Base-by-base conservation (phyloP, 1,140 invertebrate genomes). In the Drosophila tani region DNA sequence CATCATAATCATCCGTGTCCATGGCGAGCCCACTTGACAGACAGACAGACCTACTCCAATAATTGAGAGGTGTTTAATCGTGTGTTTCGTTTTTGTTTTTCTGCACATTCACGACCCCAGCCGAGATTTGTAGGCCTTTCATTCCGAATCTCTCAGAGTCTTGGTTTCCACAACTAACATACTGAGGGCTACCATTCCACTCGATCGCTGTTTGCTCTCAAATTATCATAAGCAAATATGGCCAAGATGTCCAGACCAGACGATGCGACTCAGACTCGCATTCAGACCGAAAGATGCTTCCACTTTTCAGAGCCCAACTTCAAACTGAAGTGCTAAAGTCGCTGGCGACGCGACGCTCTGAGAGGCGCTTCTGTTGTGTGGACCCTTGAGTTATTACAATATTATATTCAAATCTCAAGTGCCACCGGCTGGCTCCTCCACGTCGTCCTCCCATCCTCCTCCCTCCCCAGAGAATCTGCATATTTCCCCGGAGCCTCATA, bases 21-120 rank as follows among this genome's bases (percentile, higher is more conserved):
- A 59, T 75, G 57, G 55, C 56, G 67, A 56, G 75, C 64, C 85
- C 85, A 71, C 85, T 90, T 82, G 70, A 87, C 67, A 64, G 45
- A 29, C 53, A 32, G 56, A 49, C 57, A 66, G 56, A 79, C 68
- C 82, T 81, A 86, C 69, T 73, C 53, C 67, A 73, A 74, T 91
- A 91, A 91, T 91, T 91, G 82, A 91, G 90, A 91, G 90, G 90
- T 91, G 90, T 91, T 91, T 90, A 91, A 91, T 91, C 90, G 90
- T 82, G 85, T 91, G 91, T 91, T 91, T 79, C 82, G 47, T 76
- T 73, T 88, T 79, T 81, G 70, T 74, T 69, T 88, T 88, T 90
- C 81, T 88, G 85, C 84, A 85, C 81, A 90, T 84, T 88, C 85
- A 90, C 85, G 85, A 73, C 62, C 70, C 59, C 70, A 81, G 62